Conservation (phyloP, 1,140 invertebrate genomes). For the Ips typographus region DNA sequence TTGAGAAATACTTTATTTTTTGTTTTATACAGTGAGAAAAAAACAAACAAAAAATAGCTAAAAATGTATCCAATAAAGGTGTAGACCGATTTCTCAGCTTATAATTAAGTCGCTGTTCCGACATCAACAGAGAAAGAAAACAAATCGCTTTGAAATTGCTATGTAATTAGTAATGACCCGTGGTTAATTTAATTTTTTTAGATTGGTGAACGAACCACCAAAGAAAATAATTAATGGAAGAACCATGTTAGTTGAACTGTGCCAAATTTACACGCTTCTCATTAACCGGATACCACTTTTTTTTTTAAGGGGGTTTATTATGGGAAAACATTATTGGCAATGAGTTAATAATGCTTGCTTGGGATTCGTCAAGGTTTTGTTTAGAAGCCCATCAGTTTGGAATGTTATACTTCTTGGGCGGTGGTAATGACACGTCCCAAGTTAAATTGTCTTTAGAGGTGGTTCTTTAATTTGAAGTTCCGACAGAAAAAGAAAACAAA, state of each 20-base stretch:
- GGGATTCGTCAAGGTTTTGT: too few relatives aligned
- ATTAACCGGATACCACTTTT: too few relatives aligned
- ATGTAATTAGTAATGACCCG: slow-evolving; percentile 11
- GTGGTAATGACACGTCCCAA: slow-evolving; percentile 11
- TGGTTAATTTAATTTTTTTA: slow-evolving; percentile 11
- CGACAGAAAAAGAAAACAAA: slow-evolving; percentile 17
- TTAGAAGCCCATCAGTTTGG: too few relatives aligned
- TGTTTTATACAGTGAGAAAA: too few relatives aligned
- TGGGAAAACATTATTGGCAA: too few relatives aligned
- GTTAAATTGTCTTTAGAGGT: slow-evolving; percentile 8
- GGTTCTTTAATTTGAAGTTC: slow-evolving; percentile 9
- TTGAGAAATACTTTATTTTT: too few relatives aligned
- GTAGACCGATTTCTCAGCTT: neutral
- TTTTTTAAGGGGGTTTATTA: too few relatives aligned
- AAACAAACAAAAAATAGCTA: too few relatives aligned
- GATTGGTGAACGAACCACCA: too few relatives aligned
- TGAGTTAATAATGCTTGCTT: too few relatives aligned
- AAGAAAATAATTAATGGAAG: slow-evolving; percentile 11
- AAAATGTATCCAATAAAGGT: too few relatives aligned
- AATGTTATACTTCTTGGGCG: neutral
- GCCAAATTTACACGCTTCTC: too few relatives aligned
- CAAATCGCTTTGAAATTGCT: slow-evolving; percentile 21
- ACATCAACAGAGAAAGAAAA: slow-evolving; percentile 4
- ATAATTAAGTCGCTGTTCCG: slow-evolving; percentile 19
- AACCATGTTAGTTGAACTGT: slow-evolving; percentile 1